Conservation (phyloP, 2,888 invertebrate genomes). For the Volucella zonaria region DNA sequence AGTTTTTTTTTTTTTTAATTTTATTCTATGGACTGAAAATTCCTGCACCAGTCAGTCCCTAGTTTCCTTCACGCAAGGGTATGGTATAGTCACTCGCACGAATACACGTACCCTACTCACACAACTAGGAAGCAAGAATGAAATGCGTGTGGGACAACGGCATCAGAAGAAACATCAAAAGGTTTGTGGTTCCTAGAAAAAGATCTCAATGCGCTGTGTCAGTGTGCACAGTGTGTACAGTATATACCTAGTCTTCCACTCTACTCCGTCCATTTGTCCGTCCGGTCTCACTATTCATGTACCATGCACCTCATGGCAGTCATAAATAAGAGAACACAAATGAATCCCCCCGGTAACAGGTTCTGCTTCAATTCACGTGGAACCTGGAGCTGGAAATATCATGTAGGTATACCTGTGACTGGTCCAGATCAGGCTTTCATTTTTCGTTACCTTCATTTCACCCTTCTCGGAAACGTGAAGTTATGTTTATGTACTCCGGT, state of each 20-base stretch:
- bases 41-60: slow-evolving; percentile 31
- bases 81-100: neutral
- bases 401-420: neutral
- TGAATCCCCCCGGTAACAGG: slow-evolving; percentile 53
- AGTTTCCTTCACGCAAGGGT: slow-evolving; percentile 8
- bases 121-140: neutral
- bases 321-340: slow-evolving; percentile 53
- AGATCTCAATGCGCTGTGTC: slow-evolving; percentile 37
- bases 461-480: slow-evolving; percentile 32
- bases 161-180: slow-evolving; percentile 41
- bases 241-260: too few species aligned
- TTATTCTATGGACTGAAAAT: slow-evolving; percentile 42
- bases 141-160: slow-evolving; percentile 16
- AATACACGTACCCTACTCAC: neutral
- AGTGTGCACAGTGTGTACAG: neutral
- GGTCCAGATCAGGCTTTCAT: neutral
- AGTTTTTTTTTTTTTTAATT: slow-evolving; percentile 19
- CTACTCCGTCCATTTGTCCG: neutral
- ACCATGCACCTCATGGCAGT: slow-evolving; percentile 15
- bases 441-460: neutral
- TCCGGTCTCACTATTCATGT: slow-evolving; percentile 21
- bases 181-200: slow-evolving; percentile 65
- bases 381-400: neutral
- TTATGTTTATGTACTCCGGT: slow-evolving; percentile 36
- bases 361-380: slow-evolving; percentile 42